Conservation (phyloP, 30 jellyfish, hydroid and myxozoan genomes). For the Hydractinia symbiolongicarpus region DNA sequence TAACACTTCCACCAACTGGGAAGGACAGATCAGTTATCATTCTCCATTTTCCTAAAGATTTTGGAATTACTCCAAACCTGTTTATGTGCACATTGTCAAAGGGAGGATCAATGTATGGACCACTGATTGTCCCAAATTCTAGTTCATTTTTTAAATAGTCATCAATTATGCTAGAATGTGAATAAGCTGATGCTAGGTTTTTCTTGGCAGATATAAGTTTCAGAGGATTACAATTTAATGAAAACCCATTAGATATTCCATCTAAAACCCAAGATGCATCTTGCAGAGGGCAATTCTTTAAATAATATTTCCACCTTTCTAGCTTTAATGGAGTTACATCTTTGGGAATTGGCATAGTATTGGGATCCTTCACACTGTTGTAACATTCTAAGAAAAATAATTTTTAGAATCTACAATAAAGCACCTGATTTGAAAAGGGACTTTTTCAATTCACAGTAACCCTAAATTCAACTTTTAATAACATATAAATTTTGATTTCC, state of each 20-base stretch:
- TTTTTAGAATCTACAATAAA: too few relatives aligned
- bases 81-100: constrained; percentile 27
- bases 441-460: too few relatives aligned
- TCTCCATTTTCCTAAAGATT: constrained; percentile 51
- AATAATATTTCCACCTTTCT: constrained; percentile 26
- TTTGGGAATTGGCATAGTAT: constrained; percentile 15
- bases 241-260: constrained; percentile 30
- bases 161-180: constrained; percentile 26
- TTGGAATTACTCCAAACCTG: constrained; percentile 67
- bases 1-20: constrained; percentile 42
- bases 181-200: constrained; percentile 32
- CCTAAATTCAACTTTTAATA: too few relatives aligned
- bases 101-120: constrained; percentile 55
- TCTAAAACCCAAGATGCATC: constrained; percentile 27
- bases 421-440: too few relatives aligned
- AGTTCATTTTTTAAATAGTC: constrained; percentile 35
- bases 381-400: too few relatives aligned
- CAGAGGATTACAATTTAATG: constrained; percentile 10
- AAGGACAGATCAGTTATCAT: constrained; percentile 46
- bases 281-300: constrained; percentile 13
- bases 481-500: too few relatives aligned
- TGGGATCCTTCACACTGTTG: too few relatives aligned
- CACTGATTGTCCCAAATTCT: constrained; percentile 41
- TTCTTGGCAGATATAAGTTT: constrained; percentile 28
- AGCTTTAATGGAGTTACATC: constrained; percentile 25